These are phyloP conservation scores for Drosophila biarmipes DNA, from an alignment of 1,140 invertebrate genomes.

Conservation along the genomic window DNA sequence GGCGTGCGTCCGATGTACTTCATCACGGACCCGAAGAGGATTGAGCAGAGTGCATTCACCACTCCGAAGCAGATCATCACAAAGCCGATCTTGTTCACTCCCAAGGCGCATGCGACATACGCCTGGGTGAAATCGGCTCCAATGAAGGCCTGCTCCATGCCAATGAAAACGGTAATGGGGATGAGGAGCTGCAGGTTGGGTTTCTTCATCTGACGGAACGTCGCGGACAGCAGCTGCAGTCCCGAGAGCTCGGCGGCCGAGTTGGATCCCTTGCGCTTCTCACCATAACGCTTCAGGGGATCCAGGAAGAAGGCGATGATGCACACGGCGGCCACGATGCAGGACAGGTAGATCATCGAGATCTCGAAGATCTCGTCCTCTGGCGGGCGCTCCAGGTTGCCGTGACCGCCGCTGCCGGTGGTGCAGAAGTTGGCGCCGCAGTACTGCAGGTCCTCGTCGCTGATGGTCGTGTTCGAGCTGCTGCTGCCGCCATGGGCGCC, in stretches of 20 bases:
- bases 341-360: constrained; percentile 94
- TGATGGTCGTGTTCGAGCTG: constrained; percentile 84
- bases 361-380: constrained; percentile 94
- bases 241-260: constrained; percentile 89
- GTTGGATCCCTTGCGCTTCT: constrained; percentile 90
- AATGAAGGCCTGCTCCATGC: constrained; percentile 98
- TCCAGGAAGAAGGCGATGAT: constrained; percentile 95
- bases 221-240: constrained; percentile 94
- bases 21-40: constrained; percentile 95
- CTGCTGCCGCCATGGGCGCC: constrained; percentile 88
- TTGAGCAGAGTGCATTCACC: constrained; percentile 94
- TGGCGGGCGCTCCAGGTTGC: constrained; percentile 90
- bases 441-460: constrained; percentile 86
- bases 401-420: constrained; percentile 87
- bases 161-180: constrained; percentile 97
- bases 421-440: constrained; percentile 95
- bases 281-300: constrained; percentile 94
- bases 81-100: constrained; percentile 95
- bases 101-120: constrained; percentile 96
- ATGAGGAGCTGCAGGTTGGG: constrained; percentile 96
- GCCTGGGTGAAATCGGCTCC: constrained; percentile 97
- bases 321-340: constrained; percentile 92
- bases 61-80: constrained; percentile 98
- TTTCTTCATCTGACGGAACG: constrained; percentile 94
- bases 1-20: constrained; percentile 95